Evolutionary conservation across 2,797 vertebrate species (phyloP).

Genomic region (Malacoctenus gilli): DNA sequence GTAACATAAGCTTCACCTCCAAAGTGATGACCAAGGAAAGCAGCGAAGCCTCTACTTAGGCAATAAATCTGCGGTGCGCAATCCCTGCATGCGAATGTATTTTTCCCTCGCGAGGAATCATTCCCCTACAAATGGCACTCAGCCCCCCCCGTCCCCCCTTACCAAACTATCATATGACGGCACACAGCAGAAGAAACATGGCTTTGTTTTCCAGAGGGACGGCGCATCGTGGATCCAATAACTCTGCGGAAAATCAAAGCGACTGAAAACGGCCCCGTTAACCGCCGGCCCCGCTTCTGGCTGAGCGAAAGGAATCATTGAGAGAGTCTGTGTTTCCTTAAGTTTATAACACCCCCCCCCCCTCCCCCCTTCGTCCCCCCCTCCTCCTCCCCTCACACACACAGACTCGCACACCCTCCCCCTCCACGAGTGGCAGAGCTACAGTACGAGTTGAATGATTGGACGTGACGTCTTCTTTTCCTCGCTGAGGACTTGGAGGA

Average conservation of each 20-base stretch:
- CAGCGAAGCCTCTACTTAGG: conserved; percentile 55
- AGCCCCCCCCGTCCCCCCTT: conserved; percentile 37
- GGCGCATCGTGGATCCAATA: conserved; percentile 44
- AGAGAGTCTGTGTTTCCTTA: not conserved
- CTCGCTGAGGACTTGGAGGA: not conserved
- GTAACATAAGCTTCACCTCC: conserved; percentile 33
- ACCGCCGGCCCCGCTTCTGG: conserved; percentile 1
- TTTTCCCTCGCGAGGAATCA: conserved; percentile 60
- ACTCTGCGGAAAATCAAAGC: conserved; percentile 49
- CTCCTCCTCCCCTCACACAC: too few relatives aligned
- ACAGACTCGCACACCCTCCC: too few relatives aligned
- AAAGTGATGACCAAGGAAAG: conserved; percentile 41
- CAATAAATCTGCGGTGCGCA: conserved; percentile 60
- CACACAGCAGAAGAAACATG: conserved; percentile 55
- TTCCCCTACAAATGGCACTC: conserved; percentile 46
- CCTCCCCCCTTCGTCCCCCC: too few relatives aligned
- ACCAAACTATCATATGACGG: conserved; percentile 67
- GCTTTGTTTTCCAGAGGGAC: conserved; percentile 61
- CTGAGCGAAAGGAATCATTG: conserved; percentile 1
- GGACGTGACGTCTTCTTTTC: not conserved
- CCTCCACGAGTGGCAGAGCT: not conserved
- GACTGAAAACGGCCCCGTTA: conserved; percentile 8
- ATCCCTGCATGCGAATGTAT: conserved; percentile 45
- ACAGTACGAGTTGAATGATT: not conserved
- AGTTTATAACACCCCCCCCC: conserved; percentile 3